Evolutionary conservation across 2,797 vertebrate species (phyloP), one percentile per base, ranked within the genome.

Genomic region (Champsocephalus esox): DNA sequence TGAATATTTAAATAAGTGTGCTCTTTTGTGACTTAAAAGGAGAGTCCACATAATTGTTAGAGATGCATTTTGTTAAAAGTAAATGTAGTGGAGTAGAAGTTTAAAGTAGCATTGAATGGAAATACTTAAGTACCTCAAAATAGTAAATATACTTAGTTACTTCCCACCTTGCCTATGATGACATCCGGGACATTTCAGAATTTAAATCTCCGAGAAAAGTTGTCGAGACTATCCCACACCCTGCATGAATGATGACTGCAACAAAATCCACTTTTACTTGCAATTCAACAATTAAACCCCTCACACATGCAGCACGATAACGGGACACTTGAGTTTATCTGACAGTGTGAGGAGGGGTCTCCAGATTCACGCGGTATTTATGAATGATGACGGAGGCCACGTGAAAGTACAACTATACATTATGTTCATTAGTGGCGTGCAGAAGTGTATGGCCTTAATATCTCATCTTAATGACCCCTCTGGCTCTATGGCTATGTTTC

Each of bases 381-480:
- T 71, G 60, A 77, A 58, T 34, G 51, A 81, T 76, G 34, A 49
- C 17, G 46, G 28, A 67, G 63, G 45, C 54, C 55, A 54, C 56
- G 57, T 70, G 58, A 64, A 76, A 71, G 54, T 41, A 63, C 63
- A 55, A 71, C 70, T 58, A 66, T 76, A 81, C 48, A 75, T 87
- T 81, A 72, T 57, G 79, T 84, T 79, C 69, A 75, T 81, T 69
- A 70, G 9, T 41, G 70, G 16, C 10, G 14, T 76, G 54, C 24
- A 16, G 44, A 62, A 73, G 52, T 48, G 58, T 67, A 80, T 59
- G 56, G 77, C 76, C 58, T 64, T 69, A 67, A 84, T 84, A 81
- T 73, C 59, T 81, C 80, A 77, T 63, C 82, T 73, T 84, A 85
- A 86, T 73, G 61, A 63, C 61, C 58, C 77, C 57, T 34, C 60